These are phyloP conservation scores for Cygnus buccinator DNA, from an alignment of 2,113 vertebrate species.

Conservation along the genomic window DNA sequence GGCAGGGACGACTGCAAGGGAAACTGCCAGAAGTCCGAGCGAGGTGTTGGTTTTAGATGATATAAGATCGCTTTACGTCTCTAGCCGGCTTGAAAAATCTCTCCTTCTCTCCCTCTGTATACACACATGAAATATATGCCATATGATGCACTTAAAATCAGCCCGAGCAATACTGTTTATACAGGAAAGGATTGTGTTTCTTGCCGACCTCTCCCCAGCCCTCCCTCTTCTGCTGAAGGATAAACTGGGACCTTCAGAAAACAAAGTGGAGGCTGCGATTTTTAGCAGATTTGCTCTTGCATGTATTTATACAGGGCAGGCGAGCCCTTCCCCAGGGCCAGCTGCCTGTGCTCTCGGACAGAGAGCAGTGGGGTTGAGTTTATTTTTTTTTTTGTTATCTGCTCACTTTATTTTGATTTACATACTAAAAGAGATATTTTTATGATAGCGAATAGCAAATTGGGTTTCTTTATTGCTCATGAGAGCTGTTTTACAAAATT, in stretches of 20 bases:
- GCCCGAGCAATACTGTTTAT: slow-evolving; percentile 3
- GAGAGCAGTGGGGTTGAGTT: neutral
- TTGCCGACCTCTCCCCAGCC: slow-evolving; percentile 15
- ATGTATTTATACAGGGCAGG: slow-evolving; percentile 31
- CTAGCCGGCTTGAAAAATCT: slow-evolving; percentile 63
- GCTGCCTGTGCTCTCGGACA: neutral
- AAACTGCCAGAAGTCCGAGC: slow-evolving; percentile 64
- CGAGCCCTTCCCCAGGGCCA: neutral
- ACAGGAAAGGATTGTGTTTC: slow-evolving; percentile 57
- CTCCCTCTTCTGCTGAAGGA: slow-evolving; percentile 42
- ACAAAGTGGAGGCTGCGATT: slow-evolving; percentile 6
- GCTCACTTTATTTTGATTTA: slow-evolving; percentile 58
- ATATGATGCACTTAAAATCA: slow-evolving; percentile 20
- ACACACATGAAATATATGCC: slow-evolving; percentile 53
- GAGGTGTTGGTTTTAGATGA: slow-evolving; percentile 73
- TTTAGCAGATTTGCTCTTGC: slow-evolving; percentile 22
- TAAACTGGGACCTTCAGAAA: slow-evolving; percentile 59
- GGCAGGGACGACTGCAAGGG: neutral
- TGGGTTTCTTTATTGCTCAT: slow-evolving; percentile 66
- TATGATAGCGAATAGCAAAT: slow-evolving; percentile 50
- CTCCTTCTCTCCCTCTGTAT: neutral
- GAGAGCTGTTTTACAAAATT: slow-evolving; percentile 64
- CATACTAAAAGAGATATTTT: slow-evolving; percentile 55
- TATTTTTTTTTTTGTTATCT: slow-evolving; percentile 34
- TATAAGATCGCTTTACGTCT: slow-evolving; percentile 68